Evolutionary conservation across 2,888 invertebrate genomes (phyloP).

Genomic region (Cryptops parisi): DNA sequence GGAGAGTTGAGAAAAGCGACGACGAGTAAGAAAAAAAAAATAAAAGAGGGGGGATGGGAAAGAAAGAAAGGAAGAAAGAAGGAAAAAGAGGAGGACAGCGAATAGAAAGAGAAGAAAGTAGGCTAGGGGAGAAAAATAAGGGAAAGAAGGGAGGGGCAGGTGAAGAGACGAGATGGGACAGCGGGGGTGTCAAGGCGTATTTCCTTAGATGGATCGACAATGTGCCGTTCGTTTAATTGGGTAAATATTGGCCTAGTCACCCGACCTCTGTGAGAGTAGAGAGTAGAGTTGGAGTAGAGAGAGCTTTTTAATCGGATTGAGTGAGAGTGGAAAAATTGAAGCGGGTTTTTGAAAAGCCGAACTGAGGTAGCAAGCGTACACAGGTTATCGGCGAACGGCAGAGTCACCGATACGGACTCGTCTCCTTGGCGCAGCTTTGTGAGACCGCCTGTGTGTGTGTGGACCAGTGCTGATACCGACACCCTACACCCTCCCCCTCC

Average conservation of each 20-base stretch:
- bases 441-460: background rate
- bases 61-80: background rate
- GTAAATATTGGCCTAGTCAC: slow-evolving; percentile 12
- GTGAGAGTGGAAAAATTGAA: slow-evolving; percentile 8
- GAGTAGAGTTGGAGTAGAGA: too few species aligned
- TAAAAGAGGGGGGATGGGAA: background rate
- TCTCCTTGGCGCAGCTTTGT: background rate
- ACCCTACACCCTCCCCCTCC: background rate
- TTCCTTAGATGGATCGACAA: background rate
- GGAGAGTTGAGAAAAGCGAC: background rate
- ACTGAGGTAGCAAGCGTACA: slow-evolving; percentile 3
- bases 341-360: slow-evolving; percentile 11
- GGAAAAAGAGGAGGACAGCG: background rate
- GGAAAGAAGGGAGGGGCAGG: background rate
- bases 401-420: slow-evolving; percentile 4
- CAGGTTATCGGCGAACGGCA: slow-evolving; percentile 11
- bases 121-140: background rate
- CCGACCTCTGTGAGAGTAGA: slow-evolving; percentile 4
- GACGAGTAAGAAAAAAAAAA: background rate
- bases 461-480: background rate
- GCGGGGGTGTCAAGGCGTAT: too few species aligned
- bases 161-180: background rate
- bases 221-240: slow-evolving; percentile 11
- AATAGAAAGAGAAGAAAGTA: background rate
- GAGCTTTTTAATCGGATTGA: slow-evolving; percentile 12